Percentiles rank a stretch among this genome's conserved stretches.
Conservation (phyloP, 1,140 invertebrate genomes). For the Cylas formicarius region DNA sequence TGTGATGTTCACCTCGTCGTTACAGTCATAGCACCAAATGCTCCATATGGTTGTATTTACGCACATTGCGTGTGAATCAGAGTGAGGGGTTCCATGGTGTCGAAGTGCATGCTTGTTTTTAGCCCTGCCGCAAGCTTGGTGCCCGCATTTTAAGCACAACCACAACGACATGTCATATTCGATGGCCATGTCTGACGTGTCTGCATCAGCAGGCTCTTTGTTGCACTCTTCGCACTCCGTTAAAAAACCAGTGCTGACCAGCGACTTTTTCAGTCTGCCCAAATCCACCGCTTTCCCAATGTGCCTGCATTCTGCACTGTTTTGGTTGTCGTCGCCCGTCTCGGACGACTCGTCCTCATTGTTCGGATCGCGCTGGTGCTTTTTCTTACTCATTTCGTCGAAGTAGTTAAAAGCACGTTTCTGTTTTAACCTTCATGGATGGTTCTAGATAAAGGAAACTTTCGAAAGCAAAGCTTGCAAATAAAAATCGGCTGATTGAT, state of each 20-base stretch:
- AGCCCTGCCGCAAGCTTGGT: slow-evolving; percentile 66
- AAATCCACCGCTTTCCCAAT: slow-evolving; percentile 62
- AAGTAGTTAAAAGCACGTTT: slow-evolving; percentile 7
- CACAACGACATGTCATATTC: slow-evolving; percentile 56
- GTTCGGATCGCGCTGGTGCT: slow-evolving; percentile 54
- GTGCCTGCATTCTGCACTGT: slow-evolving; percentile 55
- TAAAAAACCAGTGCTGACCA: slow-evolving; percentile 50
- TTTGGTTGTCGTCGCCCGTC: slow-evolving; percentile 51
- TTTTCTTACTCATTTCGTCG: slow-evolving; percentile 51
- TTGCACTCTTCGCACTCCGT: slow-evolving; percentile 57
- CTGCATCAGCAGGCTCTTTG: slow-evolving; percentile 39
- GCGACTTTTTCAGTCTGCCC: slow-evolving; percentile 52
- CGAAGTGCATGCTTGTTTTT: slow-evolving; percentile 65
- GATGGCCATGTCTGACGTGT: slow-evolving; percentile 39
- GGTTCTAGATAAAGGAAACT: too few species aligned
- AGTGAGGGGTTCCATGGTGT: slow-evolving; percentile 69
- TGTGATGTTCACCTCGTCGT: slow-evolving; percentile 50
- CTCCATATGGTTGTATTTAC: slow-evolving; percentile 65
- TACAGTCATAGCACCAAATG: slow-evolving; percentile 69
- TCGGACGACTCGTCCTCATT: slow-evolving; percentile 51
- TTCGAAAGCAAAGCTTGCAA: too few species aligned
- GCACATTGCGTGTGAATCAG: slow-evolving; percentile 66
- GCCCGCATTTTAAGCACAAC: slow-evolving; percentile 66
- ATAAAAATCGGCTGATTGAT: too few species aligned
- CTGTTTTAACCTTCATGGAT: slow-evolving; percentile 2